Evolutionary conservation across 2,888 invertebrate genomes (phyloP).

Genomic region (Diachrysia chrysitis): DNA sequence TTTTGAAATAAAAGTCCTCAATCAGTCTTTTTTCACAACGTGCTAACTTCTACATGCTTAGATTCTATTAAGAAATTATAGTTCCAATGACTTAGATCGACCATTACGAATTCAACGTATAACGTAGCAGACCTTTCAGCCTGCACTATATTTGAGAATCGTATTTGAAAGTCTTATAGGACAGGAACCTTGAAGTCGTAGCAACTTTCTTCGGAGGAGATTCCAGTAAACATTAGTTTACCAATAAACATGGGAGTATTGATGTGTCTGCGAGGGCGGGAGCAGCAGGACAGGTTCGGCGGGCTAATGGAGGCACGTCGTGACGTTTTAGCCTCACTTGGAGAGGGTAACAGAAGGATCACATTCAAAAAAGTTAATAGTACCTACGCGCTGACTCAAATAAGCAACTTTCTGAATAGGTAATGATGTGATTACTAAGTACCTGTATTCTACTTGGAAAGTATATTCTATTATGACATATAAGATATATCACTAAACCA

Average conservation of each 20-base stretch:
- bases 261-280: background rate
- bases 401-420: no score
- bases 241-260: background rate
- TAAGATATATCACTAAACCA: no score
- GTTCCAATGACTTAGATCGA: background rate
- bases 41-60: background rate
- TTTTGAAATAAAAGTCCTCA: no score
- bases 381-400: no score
- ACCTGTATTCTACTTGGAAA: no score
- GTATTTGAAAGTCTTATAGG: conserved; percentile 4
- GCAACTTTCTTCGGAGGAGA: background rate
- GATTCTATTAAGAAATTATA: background rate
- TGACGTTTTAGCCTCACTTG: background rate
- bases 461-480: no score
- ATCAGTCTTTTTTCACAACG: background rate
- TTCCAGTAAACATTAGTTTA: background rate
- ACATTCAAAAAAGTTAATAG: background rate
- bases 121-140: background rate
- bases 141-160: background rate
- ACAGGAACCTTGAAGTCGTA: background rate
- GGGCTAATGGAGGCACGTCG: background rate
- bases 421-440: no score
- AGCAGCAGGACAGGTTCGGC: background rate
- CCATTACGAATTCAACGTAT: background rate
- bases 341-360: background rate